Percentiles rank a stretch among this genome's conserved stretches.
Evolutionary conservation across 2,888 invertebrate species (phyloP).

Genomic region (Hydriomena furcata): DNA sequence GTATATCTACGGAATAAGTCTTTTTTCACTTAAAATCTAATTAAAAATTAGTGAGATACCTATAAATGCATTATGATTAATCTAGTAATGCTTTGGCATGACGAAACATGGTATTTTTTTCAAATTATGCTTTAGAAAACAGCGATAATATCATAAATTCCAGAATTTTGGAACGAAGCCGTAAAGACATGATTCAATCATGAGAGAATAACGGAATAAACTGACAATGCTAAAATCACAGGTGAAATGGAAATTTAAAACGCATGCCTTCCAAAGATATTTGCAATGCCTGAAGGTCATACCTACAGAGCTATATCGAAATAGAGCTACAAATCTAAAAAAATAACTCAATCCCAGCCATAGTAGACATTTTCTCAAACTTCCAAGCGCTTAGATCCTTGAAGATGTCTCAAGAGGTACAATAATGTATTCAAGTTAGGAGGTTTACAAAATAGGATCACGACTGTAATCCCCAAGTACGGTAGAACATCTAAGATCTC

Average conservation of each 20-base stretch:
- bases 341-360: too few species aligned
- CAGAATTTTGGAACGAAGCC: constrained; percentile 17
- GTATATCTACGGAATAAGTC: constrained; percentile 78
- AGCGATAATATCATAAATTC: constrained; percentile 30
- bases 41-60: constrained; percentile 81
- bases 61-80: constrained; percentile 82
- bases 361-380: too few species aligned
- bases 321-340: too few species aligned
- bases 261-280: constrained; percentile 10
- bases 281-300: not conserved
- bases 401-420: too few species aligned
- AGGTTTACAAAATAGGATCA: too few species aligned
- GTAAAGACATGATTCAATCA: constrained; percentile 21
- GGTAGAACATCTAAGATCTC: too few species aligned
- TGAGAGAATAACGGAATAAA: constrained; percentile 7
- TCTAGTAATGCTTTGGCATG: constrained; percentile 84
- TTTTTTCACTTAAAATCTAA: constrained; percentile 74
- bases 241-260: constrained; percentile 8
- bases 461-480: too few species aligned
- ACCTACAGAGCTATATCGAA: constrained; percentile 9
- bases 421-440: too few species aligned
- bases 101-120: constrained; percentile 79
- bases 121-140: constrained; percentile 36
- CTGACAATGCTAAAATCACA: constrained; percentile 17
- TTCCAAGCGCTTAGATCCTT: too few species aligned